A percentile compares a stretch with the other conserved stretches of the same genome.
These are phyloP conservation scores for Trichonephila clavipes DNA, from an alignment of 1,140 invertebrate genomes.

Conservation along the genomic window DNA sequence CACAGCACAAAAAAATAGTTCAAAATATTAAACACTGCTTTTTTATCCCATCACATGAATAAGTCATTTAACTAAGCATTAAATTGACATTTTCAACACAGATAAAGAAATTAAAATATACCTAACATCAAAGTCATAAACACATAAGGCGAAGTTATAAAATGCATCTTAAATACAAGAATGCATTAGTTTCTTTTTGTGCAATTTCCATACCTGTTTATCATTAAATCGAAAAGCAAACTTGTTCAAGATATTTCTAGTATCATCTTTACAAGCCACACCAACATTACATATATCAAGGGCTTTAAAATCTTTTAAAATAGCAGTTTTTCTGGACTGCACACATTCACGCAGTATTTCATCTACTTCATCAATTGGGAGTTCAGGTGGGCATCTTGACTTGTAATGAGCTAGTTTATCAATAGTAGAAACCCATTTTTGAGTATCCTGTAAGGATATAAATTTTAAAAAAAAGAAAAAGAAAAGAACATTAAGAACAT, in stretches of 20 bases:
- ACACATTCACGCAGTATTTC: constrained; percentile 60
- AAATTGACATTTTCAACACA: too few relatives aligned
- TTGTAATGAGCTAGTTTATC: constrained; percentile 61
- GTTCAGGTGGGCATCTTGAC: constrained; percentile 50
- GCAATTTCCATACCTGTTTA: constrained; percentile 39
- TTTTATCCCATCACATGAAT: too few relatives aligned
- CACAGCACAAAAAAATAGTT: too few relatives aligned
- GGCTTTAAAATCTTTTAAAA: constrained; percentile 65
- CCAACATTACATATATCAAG: constrained; percentile 71
- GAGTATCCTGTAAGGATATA: constrained; percentile 19
- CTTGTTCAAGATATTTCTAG: constrained; percentile 48
- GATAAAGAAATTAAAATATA: too few relatives aligned
- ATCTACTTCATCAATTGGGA: constrained; percentile 60
- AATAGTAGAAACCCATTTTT: constrained; percentile 61
- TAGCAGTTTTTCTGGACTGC: constrained; percentile 40
- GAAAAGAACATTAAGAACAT: too few relatives aligned
- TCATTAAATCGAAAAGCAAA: constrained; percentile 63
- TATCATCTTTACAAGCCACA: constrained; percentile 65
- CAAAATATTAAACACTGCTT: too few relatives aligned
- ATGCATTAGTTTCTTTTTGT: too few relatives aligned
- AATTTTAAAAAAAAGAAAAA: too few relatives aligned
- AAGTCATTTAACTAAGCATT: too few relatives aligned
- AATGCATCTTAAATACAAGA: too few relatives aligned
- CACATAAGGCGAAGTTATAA: too few relatives aligned
- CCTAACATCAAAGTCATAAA: too few relatives aligned